A percentile compares a stretch with the other conserved stretches of the same genome.
Conservation (phyloP, 2,113 vertebrate species). For the Ceyx margarethae region DNA sequence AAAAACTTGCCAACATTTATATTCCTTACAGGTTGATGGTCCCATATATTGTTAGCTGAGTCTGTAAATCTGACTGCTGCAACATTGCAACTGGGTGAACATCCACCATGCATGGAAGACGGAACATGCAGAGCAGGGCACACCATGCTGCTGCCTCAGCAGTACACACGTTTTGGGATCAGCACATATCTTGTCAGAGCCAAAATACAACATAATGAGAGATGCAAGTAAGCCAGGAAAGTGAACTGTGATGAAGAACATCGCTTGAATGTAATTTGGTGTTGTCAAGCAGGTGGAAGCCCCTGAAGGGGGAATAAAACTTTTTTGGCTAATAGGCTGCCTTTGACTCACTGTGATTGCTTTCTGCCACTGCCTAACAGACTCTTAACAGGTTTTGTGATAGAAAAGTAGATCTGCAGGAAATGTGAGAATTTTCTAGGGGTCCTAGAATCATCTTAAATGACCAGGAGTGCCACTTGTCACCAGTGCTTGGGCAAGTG, state of each 20-base stretch:
- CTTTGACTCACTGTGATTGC: not conserved
- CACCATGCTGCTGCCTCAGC: rapidly evolving
- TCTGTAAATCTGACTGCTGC: not conserved
- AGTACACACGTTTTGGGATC: not conserved
- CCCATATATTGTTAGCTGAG: not conserved
- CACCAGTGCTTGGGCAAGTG: not conserved
- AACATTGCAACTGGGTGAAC: not conserved
- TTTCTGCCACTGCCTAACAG: not conserved
- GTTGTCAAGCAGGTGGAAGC: not conserved
- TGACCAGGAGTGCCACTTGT: not conserved
- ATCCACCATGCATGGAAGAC: rapidly evolving
- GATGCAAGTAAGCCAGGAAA: not conserved
- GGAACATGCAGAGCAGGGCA: not conserved
- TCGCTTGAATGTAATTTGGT: not conserved
- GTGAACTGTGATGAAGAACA: not conserved
- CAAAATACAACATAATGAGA: not conserved
- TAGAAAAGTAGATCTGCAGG: not conserved
- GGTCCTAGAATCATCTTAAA: not conserved
- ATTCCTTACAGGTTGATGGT: not conserved
- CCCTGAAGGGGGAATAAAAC: not conserved
- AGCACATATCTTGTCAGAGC: not conserved
- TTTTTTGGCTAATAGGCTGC: not conserved
- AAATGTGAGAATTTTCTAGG: not conserved
- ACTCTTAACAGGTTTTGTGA: not conserved
- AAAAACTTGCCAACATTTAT: not conserved